Base-by-base conservation (phyloP, 2,888 invertebrate genomes). In the Netelia melanura region DNA sequence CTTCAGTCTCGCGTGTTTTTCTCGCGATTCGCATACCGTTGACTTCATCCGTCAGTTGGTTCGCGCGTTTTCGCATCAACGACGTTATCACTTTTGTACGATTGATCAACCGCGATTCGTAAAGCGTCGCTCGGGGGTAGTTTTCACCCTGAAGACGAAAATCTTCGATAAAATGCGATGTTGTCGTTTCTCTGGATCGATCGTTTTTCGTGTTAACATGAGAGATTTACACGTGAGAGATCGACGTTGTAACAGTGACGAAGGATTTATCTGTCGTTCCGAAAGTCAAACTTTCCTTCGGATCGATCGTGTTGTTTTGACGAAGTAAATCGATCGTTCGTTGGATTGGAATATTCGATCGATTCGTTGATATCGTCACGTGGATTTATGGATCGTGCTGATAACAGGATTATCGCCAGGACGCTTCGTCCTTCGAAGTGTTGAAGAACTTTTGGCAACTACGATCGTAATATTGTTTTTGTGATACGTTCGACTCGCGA, bases 1-100 rank as follows among this genome's bases (percentile, higher is more conserved):
- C n/a, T 64, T 30, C 14, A 48, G 38, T 75, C 87, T 87, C 71
- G 21, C 77, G 43, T 64, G 68, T 64, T 71, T 70, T 76, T 9
- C n/a, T 14, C 74, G 62, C 58, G 17, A n/a, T 56, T 43, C 21
- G 9, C 71, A 43, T 48, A 61, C 14, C 2, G 74, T 54, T n/a
- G 25, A 21, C n/a, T 68, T 21, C 11, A 52, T 17, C 14, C 25
- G 52, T 23, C 52, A 9, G 1, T 23, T 23, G 3, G 0, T 5
- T 3, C n/a, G 11, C 38, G 38, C 14, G 14, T 21, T 38, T 58
- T 30, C 21, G 8, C 2, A 38, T 38, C 38, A 38, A 38, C 6
- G 38, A 6, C 30, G 38, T 5, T 64, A 17, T 54, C 52, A 48
- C 0, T 56, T n/a, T 17, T 64, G 1, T 6, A 5, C 17, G 17